Base-by-base conservation (phyloP, 2,113 vertebrate species). In the Corynorhinus townsendii region DNA sequence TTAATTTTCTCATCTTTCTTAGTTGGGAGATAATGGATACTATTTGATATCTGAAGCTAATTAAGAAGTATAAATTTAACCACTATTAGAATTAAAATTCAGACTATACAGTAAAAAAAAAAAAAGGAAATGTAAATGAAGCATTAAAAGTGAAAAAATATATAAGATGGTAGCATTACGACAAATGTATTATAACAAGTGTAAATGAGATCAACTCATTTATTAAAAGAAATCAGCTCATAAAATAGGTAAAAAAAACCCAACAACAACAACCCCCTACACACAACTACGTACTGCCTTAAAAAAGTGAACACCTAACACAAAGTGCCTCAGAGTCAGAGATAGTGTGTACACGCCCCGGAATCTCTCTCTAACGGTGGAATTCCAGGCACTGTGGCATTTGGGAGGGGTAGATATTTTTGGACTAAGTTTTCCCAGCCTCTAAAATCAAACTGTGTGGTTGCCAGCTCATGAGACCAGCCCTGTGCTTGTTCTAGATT, bases 331-430 rank as follows among this genome's bases (percentile, higher is more conserved):
- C 94, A 95, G 87, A 90, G 84, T 92, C 81, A 90, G 92, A 94
- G 96, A 95, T 40, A 90, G 90, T 88, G 90, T 94, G 86, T 93
- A 69, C 90, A 35, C 43, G 75, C 77, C 92, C 88, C 88, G 93
- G 95, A 95, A 96, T 90, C 43, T 88, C 92, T 95, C 82, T 75
- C 92, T 95, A 71, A 90, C 89, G 94, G 69, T 96, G 94, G 90
- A 93, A 97, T 97, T 96, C 90, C 92, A 95, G 96, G 96, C 94
- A 40, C 94, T 89, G 92, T 89, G 96, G 96, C 96, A 94, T 97
- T 90, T 92, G 94, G 97, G 97, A 95, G 96, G 94, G 94, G 92
- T 69, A 52, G 96, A 90, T 97, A 97, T 97, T 97, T 97, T 96
- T 95, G 97, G 94, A 95, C 88, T 86, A 49, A 93, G 91, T 52